These are phyloP conservation scores for Hoplodrina blanda DNA, from an alignment of 2,888 invertebrate genomes.

Conservation along the genomic window DNA sequence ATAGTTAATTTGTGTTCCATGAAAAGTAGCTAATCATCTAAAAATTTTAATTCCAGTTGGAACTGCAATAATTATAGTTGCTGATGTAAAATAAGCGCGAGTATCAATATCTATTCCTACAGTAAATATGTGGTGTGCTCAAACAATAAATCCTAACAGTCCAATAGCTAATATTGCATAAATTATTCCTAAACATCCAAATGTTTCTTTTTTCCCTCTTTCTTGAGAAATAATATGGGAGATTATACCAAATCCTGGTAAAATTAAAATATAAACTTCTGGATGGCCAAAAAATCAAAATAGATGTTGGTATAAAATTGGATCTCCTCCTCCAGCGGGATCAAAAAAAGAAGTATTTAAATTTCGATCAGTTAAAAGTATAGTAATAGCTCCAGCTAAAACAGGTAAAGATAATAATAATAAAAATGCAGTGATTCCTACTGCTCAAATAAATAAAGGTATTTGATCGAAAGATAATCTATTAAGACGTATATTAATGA, in stretches of 20 bases:
- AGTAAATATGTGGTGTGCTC: constrained; percentile 96
- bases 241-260: constrained; percentile 95
- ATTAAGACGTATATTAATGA: constrained; percentile 93
- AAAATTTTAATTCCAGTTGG: constrained; percentile 96
- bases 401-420: constrained; percentile 93
- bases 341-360: constrained; percentile 96
- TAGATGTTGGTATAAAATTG: constrained; percentile 95
- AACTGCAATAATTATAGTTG: constrained; percentile 96
- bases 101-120: constrained; percentile 96
- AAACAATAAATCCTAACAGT: constrained; percentile 95
- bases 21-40: constrained; percentile 93
- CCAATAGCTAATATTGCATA: constrained; percentile 96
- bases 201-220: constrained; percentile 94
- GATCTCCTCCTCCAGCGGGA: constrained; percentile 95
- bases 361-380: constrained; percentile 95
- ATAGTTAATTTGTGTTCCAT: constrained; percentile 91
- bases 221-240: constrained; percentile 94
- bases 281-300: constrained; percentile 97
- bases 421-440: constrained; percentile 89
- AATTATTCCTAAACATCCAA: constrained; percentile 94
- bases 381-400: constrained; percentile 95
- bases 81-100: constrained; percentile 95
- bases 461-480: constrained; percentile 92
- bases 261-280: constrained; percentile 96
- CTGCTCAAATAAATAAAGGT: constrained; percentile 94